Evolutionary conservation across 2,888 invertebrate genomes (phyloP), one percentile per base, ranked within the genome.

Genomic region (Polyploca ridens): DNA sequence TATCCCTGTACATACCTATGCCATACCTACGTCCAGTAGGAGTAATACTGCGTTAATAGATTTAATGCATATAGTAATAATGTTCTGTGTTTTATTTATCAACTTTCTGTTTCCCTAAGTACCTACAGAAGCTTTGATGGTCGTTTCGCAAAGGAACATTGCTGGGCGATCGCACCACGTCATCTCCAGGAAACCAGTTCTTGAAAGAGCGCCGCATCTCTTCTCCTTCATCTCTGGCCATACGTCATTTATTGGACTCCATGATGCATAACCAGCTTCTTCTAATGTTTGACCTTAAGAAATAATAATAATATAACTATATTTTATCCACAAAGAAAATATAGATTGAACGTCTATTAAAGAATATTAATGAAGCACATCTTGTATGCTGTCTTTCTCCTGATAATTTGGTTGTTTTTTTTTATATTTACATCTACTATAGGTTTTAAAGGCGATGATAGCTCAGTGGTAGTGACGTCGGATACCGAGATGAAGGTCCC

Each of bases 101-200:
- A 46, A 46, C 5, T 46, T 46, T 4, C n/a, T 5, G n/a, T n/a
- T n/a, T n/a, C 7, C 46, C n/a, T 46, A n/a, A n/a, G 4, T n/a
- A 46, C n/a, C n/a, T n/a, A n/a, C n/a, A 46, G 54, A 70, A 14
- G 19, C 57, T 44, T 77, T 79, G 1, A 76, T 64, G 1, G 63
- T 14, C 72, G 71, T 86, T 75, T 88, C 85, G 70, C 88, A 87
- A 2, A 87, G 69, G 58, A 81, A 87, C 88, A 88, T 88, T 0
- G 84, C 86, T 6, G 84, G 84, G 7, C 67, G 65, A 3, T 83
- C 77, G 62, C 87, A 88, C 41, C 64, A 67, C 0, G 77, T 74
- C 64, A 83, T 76, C 64, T 79, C 66, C 3, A 86, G 79, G 61
- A 83, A 85, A 5, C 87, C 87, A 44, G 82, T 82, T 64, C 84